Conservation (phyloP, 1,140 invertebrate genomes). For the Latrodectus geometricus region DNA sequence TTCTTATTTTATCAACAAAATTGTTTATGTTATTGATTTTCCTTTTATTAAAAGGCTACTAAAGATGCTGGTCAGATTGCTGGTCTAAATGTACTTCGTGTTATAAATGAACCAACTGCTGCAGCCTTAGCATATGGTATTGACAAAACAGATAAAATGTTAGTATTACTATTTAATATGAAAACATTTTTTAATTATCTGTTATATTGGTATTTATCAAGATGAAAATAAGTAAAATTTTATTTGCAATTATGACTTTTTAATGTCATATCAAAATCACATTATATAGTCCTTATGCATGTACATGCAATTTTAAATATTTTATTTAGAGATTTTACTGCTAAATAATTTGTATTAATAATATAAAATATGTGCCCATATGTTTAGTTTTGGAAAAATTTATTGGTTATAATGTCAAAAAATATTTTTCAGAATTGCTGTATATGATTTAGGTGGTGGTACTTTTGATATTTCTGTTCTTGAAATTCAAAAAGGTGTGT, state of each 20-base stretch:
- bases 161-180: conserved; percentile 68
- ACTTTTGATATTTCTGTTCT: conserved; percentile 97
- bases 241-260: no score
- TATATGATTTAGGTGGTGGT: conserved; percentile 96
- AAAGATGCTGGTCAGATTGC: conserved; percentile 98
- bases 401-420: no score
- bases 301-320: no score
- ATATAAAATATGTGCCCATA: no score
- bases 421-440: conserved; percentile 84
- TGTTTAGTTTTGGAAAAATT: no score
- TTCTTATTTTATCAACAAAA: background rate
- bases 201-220: no score
- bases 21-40: background rate
- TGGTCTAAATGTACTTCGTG: conserved; percentile 93
- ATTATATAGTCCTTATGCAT: no score
- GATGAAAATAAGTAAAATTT: no score
- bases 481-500: conserved; percentile 97
- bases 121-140: conserved; percentile 98
- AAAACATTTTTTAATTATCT: no score
- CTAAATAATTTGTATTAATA: no score
- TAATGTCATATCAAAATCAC: no score
- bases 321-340: no score
- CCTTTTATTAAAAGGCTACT: conserved; percentile 76
- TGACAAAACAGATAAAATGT: conserved; percentile 99
- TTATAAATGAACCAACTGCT: conserved; percentile 98